A percentile compares a stretch with the other conserved stretches of the same genome.
These are phyloP conservation scores for Nymphalis io DNA, from an alignment of 1,140 invertebrate genomes.

Conservation along the genomic window DNA sequence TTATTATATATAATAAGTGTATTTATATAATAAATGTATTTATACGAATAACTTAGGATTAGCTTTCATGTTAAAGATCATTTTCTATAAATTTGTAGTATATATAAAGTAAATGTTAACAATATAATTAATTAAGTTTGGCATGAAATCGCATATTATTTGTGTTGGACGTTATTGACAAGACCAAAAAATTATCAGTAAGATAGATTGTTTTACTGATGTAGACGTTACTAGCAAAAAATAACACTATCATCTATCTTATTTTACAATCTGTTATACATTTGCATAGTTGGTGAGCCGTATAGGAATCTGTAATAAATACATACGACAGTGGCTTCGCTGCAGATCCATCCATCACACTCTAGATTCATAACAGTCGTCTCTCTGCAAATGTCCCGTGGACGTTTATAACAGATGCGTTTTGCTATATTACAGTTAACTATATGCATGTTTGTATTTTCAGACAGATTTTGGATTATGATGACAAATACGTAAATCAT, in stretches of 20 bases:
- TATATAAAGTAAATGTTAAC: not conserved
- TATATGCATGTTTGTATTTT: slow-evolving; percentile 2
- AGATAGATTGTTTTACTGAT: no score
- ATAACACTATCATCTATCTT: slow-evolving; percentile 16
- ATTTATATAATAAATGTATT: no score
- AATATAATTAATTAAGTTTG: not conserved
- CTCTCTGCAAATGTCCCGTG: slow-evolving; percentile 63
- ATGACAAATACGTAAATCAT: slow-evolving; percentile 1
- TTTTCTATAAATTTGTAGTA: no score
- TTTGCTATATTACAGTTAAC: slow-evolving; percentile 41
- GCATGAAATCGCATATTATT: not conserved
- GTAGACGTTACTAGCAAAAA: not conserved
- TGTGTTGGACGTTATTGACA: not conserved
- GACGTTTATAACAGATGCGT: slow-evolving; percentile 65
- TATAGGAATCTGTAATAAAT: slow-evolving; percentile 49
- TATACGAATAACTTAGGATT: slow-evolving; percentile 2
- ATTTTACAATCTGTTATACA: slow-evolving; percentile 28
- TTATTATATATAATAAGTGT: slow-evolving; percentile 18
- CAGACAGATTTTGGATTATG: not conserved
- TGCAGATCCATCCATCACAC: slow-evolving; percentile 69
- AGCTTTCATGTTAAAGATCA: no score
- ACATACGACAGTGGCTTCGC: slow-evolving; percentile 47
- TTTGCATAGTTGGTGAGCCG: slow-evolving; percentile 30
- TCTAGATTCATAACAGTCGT: slow-evolving; percentile 72
- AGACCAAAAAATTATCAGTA: not conserved